phyloP scores from a whole-genome alignment of 2,113 vertebrate species.

The Gavialis gangeticus region DNA sequence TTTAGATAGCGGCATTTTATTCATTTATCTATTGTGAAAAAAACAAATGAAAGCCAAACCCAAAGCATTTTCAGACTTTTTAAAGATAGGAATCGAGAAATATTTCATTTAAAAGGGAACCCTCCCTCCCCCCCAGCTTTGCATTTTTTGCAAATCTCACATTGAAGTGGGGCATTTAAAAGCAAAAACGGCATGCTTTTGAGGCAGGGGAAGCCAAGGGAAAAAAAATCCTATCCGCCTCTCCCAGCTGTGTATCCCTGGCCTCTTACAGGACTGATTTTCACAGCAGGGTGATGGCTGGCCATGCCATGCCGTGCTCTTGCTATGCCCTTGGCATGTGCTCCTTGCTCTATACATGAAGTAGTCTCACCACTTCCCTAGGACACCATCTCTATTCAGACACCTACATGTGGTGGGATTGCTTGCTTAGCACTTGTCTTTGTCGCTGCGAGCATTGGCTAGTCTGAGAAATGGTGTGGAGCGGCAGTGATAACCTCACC shows the following conservation, averaged over 20 bases:
- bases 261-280: not conserved
- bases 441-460: not conserved
- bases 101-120: not conserved
- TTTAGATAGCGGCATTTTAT: not conserved
- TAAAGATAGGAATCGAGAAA: not conserved
- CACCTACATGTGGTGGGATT: too few species aligned
- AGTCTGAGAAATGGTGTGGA: not conserved
- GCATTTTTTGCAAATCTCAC: not conserved
- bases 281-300: not conserved
- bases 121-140: fast-evolving
- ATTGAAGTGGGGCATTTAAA: too few species aligned
- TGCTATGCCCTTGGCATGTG: too few species aligned
- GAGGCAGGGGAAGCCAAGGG: not conserved
- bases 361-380: too few species aligned
- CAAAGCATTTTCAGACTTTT: too few species aligned
- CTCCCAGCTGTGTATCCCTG: not conserved
- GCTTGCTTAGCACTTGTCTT: too few species aligned
- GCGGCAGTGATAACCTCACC: not conserved
- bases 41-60: too few species aligned
- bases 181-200: too few species aligned
- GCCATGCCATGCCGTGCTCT: not conserved
- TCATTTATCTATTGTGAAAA: too few species aligned
- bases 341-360: too few species aligned
- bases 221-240: not conserved
- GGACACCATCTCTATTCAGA: too few species aligned